A percentile compares a stretch with the other conserved stretches of the same genome.
Evolutionary conservation across 2,113 vertebrate genomes (phyloP).

Genomic region (Tringa solitaria): DNA sequence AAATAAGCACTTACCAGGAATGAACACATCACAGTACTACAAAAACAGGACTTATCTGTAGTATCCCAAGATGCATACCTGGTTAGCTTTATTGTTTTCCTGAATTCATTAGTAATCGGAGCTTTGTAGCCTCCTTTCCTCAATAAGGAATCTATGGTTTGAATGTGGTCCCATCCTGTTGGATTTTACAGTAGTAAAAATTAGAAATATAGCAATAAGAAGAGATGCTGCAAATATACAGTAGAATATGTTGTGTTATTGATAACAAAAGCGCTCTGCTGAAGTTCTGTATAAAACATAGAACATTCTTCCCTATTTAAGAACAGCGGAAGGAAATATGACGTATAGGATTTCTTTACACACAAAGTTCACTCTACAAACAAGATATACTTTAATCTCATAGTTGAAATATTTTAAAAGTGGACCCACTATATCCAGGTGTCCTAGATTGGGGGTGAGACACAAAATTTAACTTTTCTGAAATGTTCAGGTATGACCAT

Average conservation of each 20-base stretch:
- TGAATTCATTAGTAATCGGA: constrained; percentile 99
- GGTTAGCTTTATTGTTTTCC: constrained; percentile 99
- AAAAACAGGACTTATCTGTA: not conserved
- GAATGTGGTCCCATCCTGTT: constrained; percentile 99
- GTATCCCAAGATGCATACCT: constrained; percentile 78
- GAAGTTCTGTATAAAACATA: not conserved
- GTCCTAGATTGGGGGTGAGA: not conserved
- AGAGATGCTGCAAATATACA: not conserved
- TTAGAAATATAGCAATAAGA: not conserved
- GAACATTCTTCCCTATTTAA: not conserved
- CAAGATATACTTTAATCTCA: not conserved
- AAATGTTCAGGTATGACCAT: not conserved
- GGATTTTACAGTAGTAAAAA: constrained; percentile 46
- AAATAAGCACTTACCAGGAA: not conserved
- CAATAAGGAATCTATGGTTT: constrained; percentile 99
- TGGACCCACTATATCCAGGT: not conserved
- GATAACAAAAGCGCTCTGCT: not conserved
- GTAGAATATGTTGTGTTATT: not conserved
- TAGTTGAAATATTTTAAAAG: not conserved
- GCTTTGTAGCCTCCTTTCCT: constrained; percentile 99
- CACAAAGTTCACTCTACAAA: not conserved
- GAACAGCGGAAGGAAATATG: not conserved
- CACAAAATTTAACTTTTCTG: not conserved
- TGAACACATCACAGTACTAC: not conserved
- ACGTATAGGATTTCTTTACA: not conserved